Evolutionary conservation across 2,797 vertebrate genomes (phyloP).

Genomic region (Oophaga sylvatica): DNA sequence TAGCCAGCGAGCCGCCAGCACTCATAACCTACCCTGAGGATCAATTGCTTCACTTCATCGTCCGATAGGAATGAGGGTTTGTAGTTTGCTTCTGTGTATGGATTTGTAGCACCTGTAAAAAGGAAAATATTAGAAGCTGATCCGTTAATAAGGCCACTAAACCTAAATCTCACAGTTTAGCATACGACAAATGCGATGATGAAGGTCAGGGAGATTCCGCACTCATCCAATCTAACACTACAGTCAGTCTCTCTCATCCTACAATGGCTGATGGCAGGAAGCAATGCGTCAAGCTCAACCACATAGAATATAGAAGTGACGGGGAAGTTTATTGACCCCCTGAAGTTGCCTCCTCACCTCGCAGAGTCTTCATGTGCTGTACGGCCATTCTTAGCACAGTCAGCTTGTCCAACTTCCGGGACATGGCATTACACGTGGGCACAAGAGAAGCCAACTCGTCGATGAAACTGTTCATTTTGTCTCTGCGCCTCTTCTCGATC

Average conservation of each 20-base stretch:
- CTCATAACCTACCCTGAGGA: slow-evolving; percentile 86
- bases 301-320: no score
- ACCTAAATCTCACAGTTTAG: neutral
- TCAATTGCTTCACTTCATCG: slow-evolving; percentile 96
- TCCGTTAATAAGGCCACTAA: neutral
- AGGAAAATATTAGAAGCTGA: neutral
- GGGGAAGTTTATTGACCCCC: neutral
- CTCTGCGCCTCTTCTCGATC: slow-evolving; percentile 93
- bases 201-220: no score
- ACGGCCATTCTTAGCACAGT: slow-evolving; percentile 98
- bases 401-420: slow-evolving; percentile 94
- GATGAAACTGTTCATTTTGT: slow-evolving; percentile 99
- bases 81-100: slow-evolving; percentile 98
- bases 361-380: slow-evolving; percentile 97
- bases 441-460: slow-evolving; percentile 95
- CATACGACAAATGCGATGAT: no score
- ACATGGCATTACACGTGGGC: slow-evolving; percentile 97
- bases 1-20: no score
- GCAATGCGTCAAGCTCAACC: no score
- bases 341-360: slow-evolving; percentile 78
- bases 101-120: slow-evolving; percentile 88
- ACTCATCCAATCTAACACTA: no score
- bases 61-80: slow-evolving; percentile 98
- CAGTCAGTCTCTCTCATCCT: no score
- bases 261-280: no score